Evolutionary conservation across 2,113 vertebrate species (phyloP), one percentile per base, ranked within the genome.

Genomic region (Macrotis lagotis): DNA sequence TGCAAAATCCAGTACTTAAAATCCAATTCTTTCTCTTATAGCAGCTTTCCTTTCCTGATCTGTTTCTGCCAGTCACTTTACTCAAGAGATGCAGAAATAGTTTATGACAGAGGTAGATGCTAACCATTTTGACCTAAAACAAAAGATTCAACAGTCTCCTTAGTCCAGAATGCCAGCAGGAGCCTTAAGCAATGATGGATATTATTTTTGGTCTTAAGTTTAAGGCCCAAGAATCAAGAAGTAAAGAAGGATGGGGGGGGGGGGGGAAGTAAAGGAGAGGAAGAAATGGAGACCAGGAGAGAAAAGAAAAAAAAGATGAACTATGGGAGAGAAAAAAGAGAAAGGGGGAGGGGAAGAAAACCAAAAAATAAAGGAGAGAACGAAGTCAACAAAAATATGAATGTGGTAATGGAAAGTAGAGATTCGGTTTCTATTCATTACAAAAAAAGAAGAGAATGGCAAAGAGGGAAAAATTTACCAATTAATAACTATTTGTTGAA

Each of bases 41-140:
- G 55, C 94, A 91, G 48, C 7, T 8, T 22, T 88, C 28, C 3
- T 0, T 12, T 19, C 28, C 37, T 12, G 14, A 25, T 50, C 48
- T 44, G 50, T 91, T 89, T 92, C 44, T 91, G 51, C 49, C 49
- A 51, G 16, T 28, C 26, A 91, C 49, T 95, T 74, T 94, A 90
- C 44, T n/a, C 44, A 94, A 93, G 48, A 91, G 55, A 50, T 16
- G 48, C 24, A 55, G 50, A 16, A 19, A 28, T 91, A 26, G 48
- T 95, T 94, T 94, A 92, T 31, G 53, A 10, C 28, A 95, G n/a
- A 93, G 24, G 53, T 0, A 24, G 55, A n/a, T 47, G 44, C 24
- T 55, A 88, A 47, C 88, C 59, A 1, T 48, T 91, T 52, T 59
- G 59, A 47, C 11, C 44, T 94, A 55, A 90, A 91, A 90, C 51